phyloP scores from a whole-genome alignment of 2,113 vertebrate species.

The Lota lota region DNA sequence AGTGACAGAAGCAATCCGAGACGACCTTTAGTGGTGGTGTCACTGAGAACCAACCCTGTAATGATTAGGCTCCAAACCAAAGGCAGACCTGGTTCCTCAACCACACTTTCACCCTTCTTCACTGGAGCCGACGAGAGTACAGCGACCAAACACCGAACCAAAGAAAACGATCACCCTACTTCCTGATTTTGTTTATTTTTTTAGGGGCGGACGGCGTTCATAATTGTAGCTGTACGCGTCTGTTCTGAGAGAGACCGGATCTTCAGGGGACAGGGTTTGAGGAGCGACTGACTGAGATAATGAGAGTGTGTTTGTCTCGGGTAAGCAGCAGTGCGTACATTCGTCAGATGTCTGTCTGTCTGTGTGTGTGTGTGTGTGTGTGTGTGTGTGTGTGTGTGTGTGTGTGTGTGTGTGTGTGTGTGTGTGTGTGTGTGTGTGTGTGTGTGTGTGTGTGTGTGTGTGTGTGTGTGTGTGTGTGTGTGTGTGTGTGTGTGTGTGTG shows the following conservation, averaged over 20 bases:
- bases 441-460: neutral
- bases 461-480: neutral
- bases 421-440: neutral
- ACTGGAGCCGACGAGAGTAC: too few relatives aligned
- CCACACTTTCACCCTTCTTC: too few relatives aligned
- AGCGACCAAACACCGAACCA: too few relatives aligned
- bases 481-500: neutral
- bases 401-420: neutral
- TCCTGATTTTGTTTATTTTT: too few relatives aligned
- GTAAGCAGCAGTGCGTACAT: neutral
- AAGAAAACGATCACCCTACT: too few relatives aligned
- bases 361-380: neutral
- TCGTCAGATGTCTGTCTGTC: neutral
- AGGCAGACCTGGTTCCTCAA: too few relatives aligned
- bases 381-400: neutral
- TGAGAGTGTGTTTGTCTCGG: neutral
- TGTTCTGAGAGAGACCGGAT: neutral
- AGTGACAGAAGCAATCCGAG: too few relatives aligned
- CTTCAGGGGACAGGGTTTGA: neutral
- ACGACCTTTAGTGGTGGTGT: too few relatives aligned
- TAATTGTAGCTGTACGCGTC: neutral
- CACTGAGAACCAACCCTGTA: too few relatives aligned
- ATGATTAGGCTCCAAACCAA: too few relatives aligned
- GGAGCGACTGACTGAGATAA: constrained; percentile 4
- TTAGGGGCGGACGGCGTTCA: neutral